These are phyloP conservation scores for Drosophila varians DNA, from an alignment of 1,140 invertebrate species.

Conservation along the genomic window DNA sequence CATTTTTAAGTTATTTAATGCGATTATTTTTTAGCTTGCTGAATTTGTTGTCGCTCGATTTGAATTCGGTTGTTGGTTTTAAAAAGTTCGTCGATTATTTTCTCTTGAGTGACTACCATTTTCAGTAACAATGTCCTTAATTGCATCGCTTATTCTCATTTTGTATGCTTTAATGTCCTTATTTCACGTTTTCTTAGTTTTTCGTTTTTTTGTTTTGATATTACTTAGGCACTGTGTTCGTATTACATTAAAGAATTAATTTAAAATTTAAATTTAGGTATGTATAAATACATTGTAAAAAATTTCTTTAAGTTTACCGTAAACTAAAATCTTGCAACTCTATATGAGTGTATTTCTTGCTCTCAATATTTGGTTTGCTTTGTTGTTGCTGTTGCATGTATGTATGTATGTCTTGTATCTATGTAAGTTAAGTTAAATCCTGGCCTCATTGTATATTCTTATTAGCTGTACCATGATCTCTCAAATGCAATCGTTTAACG, in stretches of 20 bases:
- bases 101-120: constrained; percentile 29
- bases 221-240: constrained; percentile 84
- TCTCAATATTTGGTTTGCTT: constrained; percentile 28
- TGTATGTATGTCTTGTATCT: constrained; percentile 51
- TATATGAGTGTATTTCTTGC: constrained; percentile 62
- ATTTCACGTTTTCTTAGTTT: constrained; percentile 53
- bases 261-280: constrained; percentile 82
- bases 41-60: constrained; percentile 41
- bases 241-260: constrained; percentile 84
- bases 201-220: constrained; percentile 63
- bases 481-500: constrained; percentile 54
- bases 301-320: constrained; percentile 82
- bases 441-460: constrained; percentile 46
- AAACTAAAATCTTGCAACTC: constrained; percentile 79
- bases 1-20: constrained; percentile 32
- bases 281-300: constrained; percentile 82
- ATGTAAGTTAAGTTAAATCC: constrained; percentile 45
- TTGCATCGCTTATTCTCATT: constrained; percentile 69
- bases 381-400: constrained; percentile 32
- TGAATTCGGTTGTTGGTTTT: constrained; percentile 13
- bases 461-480: constrained; percentile 50
- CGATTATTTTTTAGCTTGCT: constrained; percentile 16
- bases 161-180: constrained; percentile 55
- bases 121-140: constrained; percentile 82
- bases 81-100: constrained; percentile 49